Evolutionary conservation across 2,888 invertebrate genomes (phyloP).

Genomic region (Pseudanteris insignis): DNA sequence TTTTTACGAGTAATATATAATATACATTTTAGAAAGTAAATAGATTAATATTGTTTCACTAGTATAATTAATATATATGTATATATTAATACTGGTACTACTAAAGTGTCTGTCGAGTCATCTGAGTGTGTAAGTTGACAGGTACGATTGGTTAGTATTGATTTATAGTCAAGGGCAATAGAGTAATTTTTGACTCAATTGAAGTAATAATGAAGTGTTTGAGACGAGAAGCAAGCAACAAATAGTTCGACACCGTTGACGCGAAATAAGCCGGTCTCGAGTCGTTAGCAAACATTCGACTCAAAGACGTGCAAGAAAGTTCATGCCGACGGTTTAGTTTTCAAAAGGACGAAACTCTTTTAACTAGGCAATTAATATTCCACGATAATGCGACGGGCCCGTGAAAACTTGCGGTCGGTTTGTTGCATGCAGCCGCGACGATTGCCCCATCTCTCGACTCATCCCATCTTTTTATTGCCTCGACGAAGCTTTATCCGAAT

Average conservation of each 20-base stretch:
- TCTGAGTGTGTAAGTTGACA: too few species aligned
- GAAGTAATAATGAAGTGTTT: too few species aligned
- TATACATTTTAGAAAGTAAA: too few species aligned
- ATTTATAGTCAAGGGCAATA: too few species aligned
- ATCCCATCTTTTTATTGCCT: constrained; percentile 61
- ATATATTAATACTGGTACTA: too few species aligned
- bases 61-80: too few species aligned
- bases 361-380: constrained; percentile 59
- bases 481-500: constrained; percentile 57
- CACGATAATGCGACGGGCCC: constrained; percentile 34
- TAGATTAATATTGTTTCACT: too few species aligned
- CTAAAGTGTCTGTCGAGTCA: too few species aligned
- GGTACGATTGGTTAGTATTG: too few species aligned
- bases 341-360: constrained; percentile 48
- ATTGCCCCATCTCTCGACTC: constrained; percentile 41
- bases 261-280: constrained; percentile 9
- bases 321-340: constrained; percentile 4
- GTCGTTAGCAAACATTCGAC: constrained; percentile 33
- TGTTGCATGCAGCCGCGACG: constrained; percentile 12
- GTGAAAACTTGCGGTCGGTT: constrained; percentile 19
- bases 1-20: too few species aligned
- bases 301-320: constrained; percentile 21
- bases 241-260: not conserved
- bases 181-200: too few species aligned
- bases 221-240: too few species aligned